Evolutionary conservation across 2,113 vertebrate genomes (phyloP).

Genomic region (Anguilla rostrata): DNA sequence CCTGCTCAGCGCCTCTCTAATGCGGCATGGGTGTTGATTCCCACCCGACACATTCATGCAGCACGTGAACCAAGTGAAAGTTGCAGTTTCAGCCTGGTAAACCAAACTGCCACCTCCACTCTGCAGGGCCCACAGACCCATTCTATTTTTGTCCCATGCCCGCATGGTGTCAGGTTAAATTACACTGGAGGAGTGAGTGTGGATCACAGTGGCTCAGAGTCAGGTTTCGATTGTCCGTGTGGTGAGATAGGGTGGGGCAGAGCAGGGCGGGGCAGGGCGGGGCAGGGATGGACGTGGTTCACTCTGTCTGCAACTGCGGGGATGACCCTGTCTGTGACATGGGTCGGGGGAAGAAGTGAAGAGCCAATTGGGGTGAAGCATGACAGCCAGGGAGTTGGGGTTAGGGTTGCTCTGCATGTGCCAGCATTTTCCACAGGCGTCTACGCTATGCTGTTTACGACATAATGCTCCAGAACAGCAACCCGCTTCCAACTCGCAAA

Average conservation of each 20-base stretch:
- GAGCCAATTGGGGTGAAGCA: neutral
- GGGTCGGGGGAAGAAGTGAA: neutral
- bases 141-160: conserved; percentile 22
- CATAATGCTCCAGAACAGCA: neutral
- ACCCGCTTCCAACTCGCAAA: neutral
- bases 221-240: conserved; percentile 7
- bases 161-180: conserved; percentile 16
- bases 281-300: neutral
- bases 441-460: neutral
- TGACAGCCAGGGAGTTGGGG: neutral
- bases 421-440: neutral
- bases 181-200: conserved; percentile 3
- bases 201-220: neutral
- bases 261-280: neutral
- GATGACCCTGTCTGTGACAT: neutral
- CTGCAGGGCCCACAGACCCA: neutral
- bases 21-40: neutral
- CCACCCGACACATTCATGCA: neutral
- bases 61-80: neutral
- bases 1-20: neutral
- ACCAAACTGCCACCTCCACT: neutral
- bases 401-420: neutral
- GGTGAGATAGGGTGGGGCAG: neutral
- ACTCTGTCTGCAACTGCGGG: neutral
- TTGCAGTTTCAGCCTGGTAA: neutral